Conservation (phyloP, 2,797 vertebrate genomes). For the Molossus alvarezi region DNA sequence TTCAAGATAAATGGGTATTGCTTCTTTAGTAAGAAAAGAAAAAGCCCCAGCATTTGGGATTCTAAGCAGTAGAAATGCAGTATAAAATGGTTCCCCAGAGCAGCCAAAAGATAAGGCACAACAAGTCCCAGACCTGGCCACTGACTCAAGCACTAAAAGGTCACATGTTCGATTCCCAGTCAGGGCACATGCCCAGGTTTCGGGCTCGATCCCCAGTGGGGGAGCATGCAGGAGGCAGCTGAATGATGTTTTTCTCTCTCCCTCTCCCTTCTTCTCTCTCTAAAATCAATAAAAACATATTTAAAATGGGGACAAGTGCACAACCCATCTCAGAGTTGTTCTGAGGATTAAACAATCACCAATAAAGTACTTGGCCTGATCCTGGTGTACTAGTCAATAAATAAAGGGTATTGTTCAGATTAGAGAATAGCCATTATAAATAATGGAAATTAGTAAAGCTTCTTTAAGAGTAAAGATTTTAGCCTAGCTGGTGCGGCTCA, state of each 20-base stretch:
- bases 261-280: too few species aligned
- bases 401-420: background rate
- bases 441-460: slow-evolving; percentile 8
- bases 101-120: background rate
- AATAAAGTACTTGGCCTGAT: background rate
- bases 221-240: too few species aligned
- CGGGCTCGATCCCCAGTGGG: too few species aligned
- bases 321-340: background rate
- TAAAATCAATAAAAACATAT: background rate
- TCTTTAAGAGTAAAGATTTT: background rate
- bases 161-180: too few species aligned
- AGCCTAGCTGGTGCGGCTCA: background rate
- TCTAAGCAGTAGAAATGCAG: background rate
- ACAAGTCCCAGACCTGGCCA: background rate
- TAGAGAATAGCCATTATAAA: background rate
- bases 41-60: background rate
- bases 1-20: background rate
- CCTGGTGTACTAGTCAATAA: background rate
- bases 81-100: background rate
- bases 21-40: background rate
- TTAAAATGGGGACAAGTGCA: background rate
- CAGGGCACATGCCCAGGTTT: too few species aligned
- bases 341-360: background rate
- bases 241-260: too few species aligned
- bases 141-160: too few species aligned